Evolutionary conservation across 2,113 vertebrate genomes (phyloP).

Genomic region (Epinephelus fuscoguttatus): DNA sequence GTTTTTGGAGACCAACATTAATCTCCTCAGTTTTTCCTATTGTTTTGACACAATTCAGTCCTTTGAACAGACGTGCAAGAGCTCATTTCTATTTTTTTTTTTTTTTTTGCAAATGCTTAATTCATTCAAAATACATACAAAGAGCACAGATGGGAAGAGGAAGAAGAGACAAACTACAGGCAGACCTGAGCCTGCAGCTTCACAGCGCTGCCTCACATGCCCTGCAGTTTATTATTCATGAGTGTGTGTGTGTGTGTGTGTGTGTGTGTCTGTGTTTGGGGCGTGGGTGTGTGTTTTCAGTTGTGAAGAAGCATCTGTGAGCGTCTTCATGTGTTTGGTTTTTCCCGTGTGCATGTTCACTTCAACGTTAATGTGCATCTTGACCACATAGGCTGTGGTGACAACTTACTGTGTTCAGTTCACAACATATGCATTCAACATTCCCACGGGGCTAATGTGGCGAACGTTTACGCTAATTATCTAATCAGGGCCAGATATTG

Average conservation of each 20-base stretch:
- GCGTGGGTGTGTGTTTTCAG: slow-evolving; percentile 34
- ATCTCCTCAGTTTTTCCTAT: not conserved
- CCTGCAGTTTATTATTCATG: slow-evolving; percentile 54
- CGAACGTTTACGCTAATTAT: slow-evolving; percentile 43
- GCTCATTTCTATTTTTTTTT: not conserved
- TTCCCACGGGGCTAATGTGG: slow-evolving; percentile 29
- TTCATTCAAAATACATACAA: slow-evolving; percentile 13
- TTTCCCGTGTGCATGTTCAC: slow-evolving; percentile 22
- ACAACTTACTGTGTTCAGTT: slow-evolving; percentile 25
- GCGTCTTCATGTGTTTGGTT: slow-evolving; percentile 18
- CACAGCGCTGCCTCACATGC: slow-evolving; percentile 11
- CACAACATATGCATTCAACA: slow-evolving; percentile 46
- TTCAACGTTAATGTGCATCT: slow-evolving; percentile 14
- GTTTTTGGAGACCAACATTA: not conserved
- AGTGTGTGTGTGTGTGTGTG: slow-evolving; percentile 33
- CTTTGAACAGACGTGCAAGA: not conserved
- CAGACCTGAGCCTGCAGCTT: slow-evolving; percentile 14
- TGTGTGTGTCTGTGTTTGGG: slow-evolving; percentile 24
- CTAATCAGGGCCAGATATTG: slow-evolving; percentile 17
- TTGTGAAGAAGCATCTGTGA: slow-evolving; percentile 24
- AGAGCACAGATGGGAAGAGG: slow-evolving; percentile 14
- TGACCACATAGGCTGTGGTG: slow-evolving; percentile 2
- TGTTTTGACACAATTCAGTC: not conserved
- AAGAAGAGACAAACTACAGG: slow-evolving; percentile 32
- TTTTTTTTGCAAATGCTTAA: not conserved